Percentiles rank a stretch among this genome's conserved stretches.
Evolutionary conservation across 1,140 invertebrate species (phyloP).

Genomic region (Lutraria rhynchaena): DNA sequence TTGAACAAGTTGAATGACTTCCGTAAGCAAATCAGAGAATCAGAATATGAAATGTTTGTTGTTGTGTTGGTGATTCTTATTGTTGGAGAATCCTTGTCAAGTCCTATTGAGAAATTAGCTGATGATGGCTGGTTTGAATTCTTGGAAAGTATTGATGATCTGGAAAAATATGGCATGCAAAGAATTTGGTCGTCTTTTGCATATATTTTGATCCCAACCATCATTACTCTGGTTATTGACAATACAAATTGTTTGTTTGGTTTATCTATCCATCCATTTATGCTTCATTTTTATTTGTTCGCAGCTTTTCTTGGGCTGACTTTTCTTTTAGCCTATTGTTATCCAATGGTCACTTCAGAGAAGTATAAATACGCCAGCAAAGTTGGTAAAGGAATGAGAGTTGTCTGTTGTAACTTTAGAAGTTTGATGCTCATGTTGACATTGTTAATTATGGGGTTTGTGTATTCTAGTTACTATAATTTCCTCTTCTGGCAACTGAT

Average conservation of each 20-base stretch:
- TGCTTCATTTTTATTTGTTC: slow-evolving; percentile 79
- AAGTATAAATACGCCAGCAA: slow-evolving; percentile 73
- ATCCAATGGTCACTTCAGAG: slow-evolving; percentile 71
- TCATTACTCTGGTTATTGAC: slow-evolving; percentile 73
- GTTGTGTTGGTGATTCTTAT: slow-evolving; percentile 72
- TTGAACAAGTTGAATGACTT: slow-evolving; percentile 4
- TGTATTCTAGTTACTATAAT: slow-evolving; percentile 75
- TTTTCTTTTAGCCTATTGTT: slow-evolving; percentile 73
- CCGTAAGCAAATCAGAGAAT: slow-evolving; percentile 48
- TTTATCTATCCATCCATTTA: slow-evolving; percentile 73
- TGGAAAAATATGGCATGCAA: slow-evolving; percentile 80
- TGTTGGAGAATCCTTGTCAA: slow-evolving; percentile 75
- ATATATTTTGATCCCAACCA: slow-evolving; percentile 73
- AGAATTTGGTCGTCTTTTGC: slow-evolving; percentile 76
- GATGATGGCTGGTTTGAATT: slow-evolving; percentile 81
- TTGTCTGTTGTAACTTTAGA: slow-evolving; percentile 73
- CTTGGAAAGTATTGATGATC: slow-evolving; percentile 77
- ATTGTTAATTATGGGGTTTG: slow-evolving; percentile 73
- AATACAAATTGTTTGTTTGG: slow-evolving; percentile 75
- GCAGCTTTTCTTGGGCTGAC: slow-evolving; percentile 71
- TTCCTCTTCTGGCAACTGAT: slow-evolving; percentile 79
- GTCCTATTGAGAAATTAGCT: slow-evolving; percentile 77
- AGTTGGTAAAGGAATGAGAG: slow-evolving; percentile 65
- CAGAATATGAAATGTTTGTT: slow-evolving; percentile 68
- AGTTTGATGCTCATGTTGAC: slow-evolving; percentile 74